These are phyloP conservation scores for Loxodonta africana DNA, from an alignment of 2,113 vertebrate species.

Conservation along the genomic window DNA sequence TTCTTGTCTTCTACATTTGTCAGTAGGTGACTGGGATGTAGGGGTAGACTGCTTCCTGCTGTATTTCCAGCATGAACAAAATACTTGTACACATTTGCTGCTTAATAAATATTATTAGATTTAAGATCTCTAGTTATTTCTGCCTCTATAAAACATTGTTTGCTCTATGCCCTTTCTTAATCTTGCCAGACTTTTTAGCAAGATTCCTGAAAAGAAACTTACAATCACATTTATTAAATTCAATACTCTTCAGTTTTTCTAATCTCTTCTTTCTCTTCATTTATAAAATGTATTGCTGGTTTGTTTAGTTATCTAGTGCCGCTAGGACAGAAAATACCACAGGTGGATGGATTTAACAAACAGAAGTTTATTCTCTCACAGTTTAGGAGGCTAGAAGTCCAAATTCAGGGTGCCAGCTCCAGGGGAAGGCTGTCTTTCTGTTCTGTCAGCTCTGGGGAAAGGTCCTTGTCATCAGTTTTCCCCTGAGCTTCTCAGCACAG, in stretches of 20 bases:
- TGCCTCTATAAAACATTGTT: not conserved
- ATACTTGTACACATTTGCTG: not conserved
- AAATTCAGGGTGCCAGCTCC: no score
- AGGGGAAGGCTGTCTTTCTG: no score
- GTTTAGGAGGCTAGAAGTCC: no score
- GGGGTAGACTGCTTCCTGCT: not conserved
- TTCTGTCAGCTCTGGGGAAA: no score
- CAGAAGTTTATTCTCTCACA: no score
- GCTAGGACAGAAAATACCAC: no score
- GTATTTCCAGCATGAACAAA: not conserved
- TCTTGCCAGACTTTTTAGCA: not conserved
- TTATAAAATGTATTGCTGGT: not conserved
- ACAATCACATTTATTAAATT: not conserved
- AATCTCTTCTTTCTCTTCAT: constrained; percentile 11
- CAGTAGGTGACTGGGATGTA: not conserved
- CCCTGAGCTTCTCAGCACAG: no score
- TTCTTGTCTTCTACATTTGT: not conserved
- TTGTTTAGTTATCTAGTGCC: no score
- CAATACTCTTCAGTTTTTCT: not conserved
- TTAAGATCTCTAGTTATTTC: constrained; percentile 39
- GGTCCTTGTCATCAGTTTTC: no score
- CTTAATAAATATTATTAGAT: constrained; percentile 12
- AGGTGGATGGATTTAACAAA: no score
- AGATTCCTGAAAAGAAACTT: constrained; percentile 2
- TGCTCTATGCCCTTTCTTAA: not conserved